These are phyloP conservation scores for Lasiurus cinereus DNA, from an alignment of 2,113 vertebrate genomes.

Conservation along the genomic window DNA sequence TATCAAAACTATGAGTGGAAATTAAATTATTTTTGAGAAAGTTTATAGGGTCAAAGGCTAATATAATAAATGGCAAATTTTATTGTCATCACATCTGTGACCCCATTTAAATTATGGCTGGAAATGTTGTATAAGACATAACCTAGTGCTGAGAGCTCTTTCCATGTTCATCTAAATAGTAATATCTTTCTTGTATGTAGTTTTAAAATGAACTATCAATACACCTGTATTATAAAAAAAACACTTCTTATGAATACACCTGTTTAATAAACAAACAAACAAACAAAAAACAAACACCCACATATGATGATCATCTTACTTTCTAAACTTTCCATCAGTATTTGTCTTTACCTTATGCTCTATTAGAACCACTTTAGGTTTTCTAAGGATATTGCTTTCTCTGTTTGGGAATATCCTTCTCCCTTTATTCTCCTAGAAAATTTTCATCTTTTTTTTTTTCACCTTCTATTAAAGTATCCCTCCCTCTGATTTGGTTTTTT, in stretches of 20 bases:
- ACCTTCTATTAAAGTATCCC: not conserved
- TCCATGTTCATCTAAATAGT: not conserved
- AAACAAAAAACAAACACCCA: not conserved
- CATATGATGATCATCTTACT: no score
- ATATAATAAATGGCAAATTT: not conserved
- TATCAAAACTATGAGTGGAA: slow-evolving; percentile 11
- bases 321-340: not conserved
- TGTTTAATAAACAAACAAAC: not conserved
- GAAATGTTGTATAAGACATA: not conserved
- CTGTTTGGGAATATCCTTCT: not conserved
- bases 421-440: not conserved
- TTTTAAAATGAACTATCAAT: not conserved
- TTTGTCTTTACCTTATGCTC: not conserved
- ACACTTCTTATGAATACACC: not conserved
- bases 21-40: slow-evolving; percentile 20
- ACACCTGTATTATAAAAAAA: not conserved
- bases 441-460: not conserved
- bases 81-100: not conserved
- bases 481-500: not conserved
- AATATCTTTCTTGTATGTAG: not conserved
- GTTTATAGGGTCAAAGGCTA: not conserved
- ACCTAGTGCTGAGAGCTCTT: not conserved
- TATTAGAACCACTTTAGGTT: not conserved
- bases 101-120: not conserved
- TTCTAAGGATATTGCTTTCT: not conserved